Conservation (phyloP, 2,888 invertebrate species). For the Sisyra nigra region DNA sequence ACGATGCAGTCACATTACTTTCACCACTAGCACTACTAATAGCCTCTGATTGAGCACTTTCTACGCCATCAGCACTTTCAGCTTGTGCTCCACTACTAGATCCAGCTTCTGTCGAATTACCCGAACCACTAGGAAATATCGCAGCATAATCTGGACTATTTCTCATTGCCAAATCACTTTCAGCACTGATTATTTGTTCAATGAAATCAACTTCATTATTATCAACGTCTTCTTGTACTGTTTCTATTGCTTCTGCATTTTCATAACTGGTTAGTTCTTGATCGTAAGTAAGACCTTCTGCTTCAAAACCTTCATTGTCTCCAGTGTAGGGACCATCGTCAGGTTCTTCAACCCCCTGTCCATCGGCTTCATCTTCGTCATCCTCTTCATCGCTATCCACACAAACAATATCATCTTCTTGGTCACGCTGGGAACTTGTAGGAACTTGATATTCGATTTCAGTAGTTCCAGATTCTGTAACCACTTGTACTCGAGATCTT, state of each 20-base stretch:
- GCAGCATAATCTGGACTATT: neutral
- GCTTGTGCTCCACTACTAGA: constrained; percentile 27
- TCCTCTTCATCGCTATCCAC: constrained; percentile 69
- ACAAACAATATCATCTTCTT: constrained; percentile 67
- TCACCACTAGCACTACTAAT: constrained; percentile 53
- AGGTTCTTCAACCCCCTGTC: constrained; percentile 33
- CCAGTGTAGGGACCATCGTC: constrained; percentile 22
- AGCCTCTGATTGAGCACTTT: constrained; percentile 35
- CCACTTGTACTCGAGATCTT: constrained; percentile 33
- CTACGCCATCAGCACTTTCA: constrained; percentile 30
- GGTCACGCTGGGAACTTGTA: constrained; percentile 73
- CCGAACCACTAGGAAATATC: constrained; percentile 1
- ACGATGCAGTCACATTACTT: constrained; percentile 18
- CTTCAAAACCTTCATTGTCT: constrained; percentile 23
- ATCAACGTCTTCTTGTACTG: constrained; percentile 38
- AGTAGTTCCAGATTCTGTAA: constrained; percentile 39
- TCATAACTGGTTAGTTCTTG: constrained; percentile 32
- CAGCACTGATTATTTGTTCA: constrained; percentile 31
- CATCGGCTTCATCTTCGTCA: constrained; percentile 32
- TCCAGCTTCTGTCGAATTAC: constrained; percentile 15
- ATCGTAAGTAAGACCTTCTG: constrained; percentile 17
- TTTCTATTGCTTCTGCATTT: constrained; percentile 19
- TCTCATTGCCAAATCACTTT: constrained; percentile 19
- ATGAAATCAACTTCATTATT: constrained; percentile 45
- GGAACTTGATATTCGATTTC: constrained; percentile 74